Evolutionary conservation across 1,140 invertebrate genomes (phyloP).

Genomic region (Zaprionus capensis): DNA sequence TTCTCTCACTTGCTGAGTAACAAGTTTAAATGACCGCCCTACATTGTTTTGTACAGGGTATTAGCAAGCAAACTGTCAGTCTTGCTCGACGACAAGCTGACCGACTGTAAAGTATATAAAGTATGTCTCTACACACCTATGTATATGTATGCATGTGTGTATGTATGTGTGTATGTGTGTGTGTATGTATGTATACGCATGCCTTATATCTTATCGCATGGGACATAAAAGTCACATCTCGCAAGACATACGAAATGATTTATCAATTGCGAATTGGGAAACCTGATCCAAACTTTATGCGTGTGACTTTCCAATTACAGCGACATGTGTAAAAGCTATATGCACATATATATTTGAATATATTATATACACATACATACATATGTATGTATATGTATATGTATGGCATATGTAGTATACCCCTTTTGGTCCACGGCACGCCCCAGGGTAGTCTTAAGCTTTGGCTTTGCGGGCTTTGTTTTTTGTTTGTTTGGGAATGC

Average conservation of each 20-base stretch:
- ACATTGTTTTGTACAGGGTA: not conserved
- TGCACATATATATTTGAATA: not conserved
- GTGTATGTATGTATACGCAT: too few relatives aligned
- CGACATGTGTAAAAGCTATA: not conserved
- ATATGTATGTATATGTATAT: not conserved
- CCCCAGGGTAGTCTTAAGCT: slow-evolving; percentile 13
- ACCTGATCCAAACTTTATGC: not conserved
- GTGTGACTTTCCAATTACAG: not conserved
- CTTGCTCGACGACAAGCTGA: not conserved
- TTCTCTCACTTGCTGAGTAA: not conserved
- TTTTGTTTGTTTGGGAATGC: not conserved
- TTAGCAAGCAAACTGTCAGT: not conserved
- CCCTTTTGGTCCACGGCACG: not conserved
- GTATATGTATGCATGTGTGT: too few relatives aligned
- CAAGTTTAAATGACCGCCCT: not conserved
- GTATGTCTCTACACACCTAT: too few relatives aligned
- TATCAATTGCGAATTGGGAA: not conserved
- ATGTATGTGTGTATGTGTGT: too few relatives aligned
- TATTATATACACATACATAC: not conserved
- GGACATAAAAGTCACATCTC: not conserved
- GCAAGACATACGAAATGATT: not conserved
- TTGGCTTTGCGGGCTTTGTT: slow-evolving; percentile 12
- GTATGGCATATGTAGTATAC: not conserved
- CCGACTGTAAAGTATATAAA: slow-evolving; percentile 1
- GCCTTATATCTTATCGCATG: not conserved